These are phyloP conservation scores for Apocheima hispidaria DNA, from an alignment of 2,888 invertebrate genomes.

Conservation along the genomic window DNA sequence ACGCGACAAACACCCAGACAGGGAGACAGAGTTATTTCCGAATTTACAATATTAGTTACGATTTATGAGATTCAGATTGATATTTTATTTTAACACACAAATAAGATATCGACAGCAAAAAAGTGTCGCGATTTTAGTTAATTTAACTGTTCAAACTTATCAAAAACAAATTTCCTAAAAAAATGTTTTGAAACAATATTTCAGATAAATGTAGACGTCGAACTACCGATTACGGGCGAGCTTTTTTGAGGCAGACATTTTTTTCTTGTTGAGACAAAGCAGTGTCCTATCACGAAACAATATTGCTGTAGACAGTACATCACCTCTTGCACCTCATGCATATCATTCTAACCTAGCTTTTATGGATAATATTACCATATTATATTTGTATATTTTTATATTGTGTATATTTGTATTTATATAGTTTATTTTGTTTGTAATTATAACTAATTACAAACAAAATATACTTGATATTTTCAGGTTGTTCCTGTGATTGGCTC, in stretches of 20 bases:
- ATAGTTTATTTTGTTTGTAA: no score
- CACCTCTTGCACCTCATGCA: neutral
- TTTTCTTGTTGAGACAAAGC: constrained; percentile 31
- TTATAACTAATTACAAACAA: no score
- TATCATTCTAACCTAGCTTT: constrained; percentile 44
- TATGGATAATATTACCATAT: no score
- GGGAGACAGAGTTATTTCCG: no score
- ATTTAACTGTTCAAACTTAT: constrained; percentile 15
- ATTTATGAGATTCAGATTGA: neutral
- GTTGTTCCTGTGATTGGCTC: no score
- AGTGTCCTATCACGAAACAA: neutral
- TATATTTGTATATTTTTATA: no score
- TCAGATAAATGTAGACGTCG: constrained; percentile 38
- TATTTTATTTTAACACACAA: neutral
- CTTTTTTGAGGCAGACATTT: constrained; percentile 29
- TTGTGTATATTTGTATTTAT: no score
- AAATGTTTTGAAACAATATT: constrained; percentile 32
- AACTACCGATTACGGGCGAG: constrained; percentile 22
- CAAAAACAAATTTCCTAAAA: constrained; percentile 20
- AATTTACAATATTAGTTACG: no score
- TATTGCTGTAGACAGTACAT: constrained; percentile 5
- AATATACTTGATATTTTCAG: no score
- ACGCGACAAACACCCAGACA: no score
- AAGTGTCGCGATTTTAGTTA: neutral
- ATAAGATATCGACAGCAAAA: neutral